These are phyloP conservation scores for Labeo catla DNA, from an alignment of 2,113 vertebrate species.

Conservation along the genomic window DNA sequence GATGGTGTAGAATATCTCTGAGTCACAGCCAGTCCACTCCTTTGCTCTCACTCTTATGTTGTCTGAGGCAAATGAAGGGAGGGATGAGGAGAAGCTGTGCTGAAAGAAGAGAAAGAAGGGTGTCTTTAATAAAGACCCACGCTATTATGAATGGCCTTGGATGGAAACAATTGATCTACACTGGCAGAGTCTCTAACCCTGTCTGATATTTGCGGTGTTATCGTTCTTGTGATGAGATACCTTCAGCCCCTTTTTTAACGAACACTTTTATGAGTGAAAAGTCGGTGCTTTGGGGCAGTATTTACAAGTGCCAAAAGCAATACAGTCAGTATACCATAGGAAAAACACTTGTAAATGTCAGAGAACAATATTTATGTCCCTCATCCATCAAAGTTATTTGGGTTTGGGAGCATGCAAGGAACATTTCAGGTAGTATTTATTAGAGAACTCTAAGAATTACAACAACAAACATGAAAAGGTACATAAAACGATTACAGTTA, in stretches of 20 bases:
- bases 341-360: slow-evolving; percentile 41
- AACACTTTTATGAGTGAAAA: slow-evolving; percentile 16
- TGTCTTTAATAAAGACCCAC: slow-evolving; percentile 10
- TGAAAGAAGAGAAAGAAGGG: slow-evolving; percentile 4
- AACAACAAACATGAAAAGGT: slow-evolving; percentile 30
- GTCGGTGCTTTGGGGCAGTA: slow-evolving; percentile 27
- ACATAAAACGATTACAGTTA: slow-evolving; percentile 16
- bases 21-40: slow-evolving; percentile 28
- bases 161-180: slow-evolving; percentile 28
- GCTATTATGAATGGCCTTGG: background rate
- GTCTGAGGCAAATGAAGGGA: slow-evolving; percentile 39
- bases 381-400: slow-evolving; percentile 34
- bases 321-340: slow-evolving; percentile 16
- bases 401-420: background rate
- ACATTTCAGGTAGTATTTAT: slow-evolving; percentile 2
- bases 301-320: slow-evolving; percentile 10
- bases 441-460: background rate
- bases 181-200: background rate
- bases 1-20: slow-evolving; percentile 19
- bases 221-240: background rate
- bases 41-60: slow-evolving; percentile 32
- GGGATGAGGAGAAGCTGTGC: background rate
- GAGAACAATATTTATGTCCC: slow-evolving; percentile 19
- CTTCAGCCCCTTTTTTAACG: background rate
- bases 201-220: background rate